phyloP scores from a whole-genome alignment of 2,797 vertebrate genomes.

The Phaenicophaeus curvirostris region DNA sequence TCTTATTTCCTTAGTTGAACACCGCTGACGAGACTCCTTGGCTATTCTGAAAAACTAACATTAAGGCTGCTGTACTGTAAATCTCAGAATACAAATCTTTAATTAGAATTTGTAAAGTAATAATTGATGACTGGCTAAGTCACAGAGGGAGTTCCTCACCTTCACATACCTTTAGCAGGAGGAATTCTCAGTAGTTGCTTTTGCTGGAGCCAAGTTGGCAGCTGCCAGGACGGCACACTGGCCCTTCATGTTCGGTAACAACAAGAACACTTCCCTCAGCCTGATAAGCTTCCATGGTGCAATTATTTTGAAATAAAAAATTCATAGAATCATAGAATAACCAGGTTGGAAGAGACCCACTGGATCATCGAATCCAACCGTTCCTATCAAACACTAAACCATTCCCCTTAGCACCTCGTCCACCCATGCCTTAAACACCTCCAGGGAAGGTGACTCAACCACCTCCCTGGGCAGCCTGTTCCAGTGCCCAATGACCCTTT shows the following conservation, averaged over 20 bases:
- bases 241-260: neutral
- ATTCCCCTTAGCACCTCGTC: too few relatives aligned
- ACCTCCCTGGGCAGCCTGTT: too few relatives aligned
- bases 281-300: neutral
- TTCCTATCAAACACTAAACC: too few relatives aligned
- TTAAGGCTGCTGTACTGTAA: neutral
- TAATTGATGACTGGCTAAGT: neutral
- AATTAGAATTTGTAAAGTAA: neutral
- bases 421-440: too few relatives aligned
- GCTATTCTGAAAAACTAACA: neutral
- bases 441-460: too few relatives aligned
- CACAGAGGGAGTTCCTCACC: neutral
- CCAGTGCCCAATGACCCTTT: too few relatives aligned
- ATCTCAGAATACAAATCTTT: neutral
- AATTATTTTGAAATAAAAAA: neutral
- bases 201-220: neutral
- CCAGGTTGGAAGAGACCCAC: too few relatives aligned
- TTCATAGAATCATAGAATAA: too few relatives aligned
- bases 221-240: neutral
- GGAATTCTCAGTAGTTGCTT: neutral
- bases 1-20: neutral
- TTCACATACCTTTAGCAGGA: neutral
- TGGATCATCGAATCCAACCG: too few relatives aligned
- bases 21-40: neutral
- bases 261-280: neutral